Evolutionary conservation across 2,113 vertebrate genomes (phyloP).

Genomic region (Labeo rohita): DNA sequence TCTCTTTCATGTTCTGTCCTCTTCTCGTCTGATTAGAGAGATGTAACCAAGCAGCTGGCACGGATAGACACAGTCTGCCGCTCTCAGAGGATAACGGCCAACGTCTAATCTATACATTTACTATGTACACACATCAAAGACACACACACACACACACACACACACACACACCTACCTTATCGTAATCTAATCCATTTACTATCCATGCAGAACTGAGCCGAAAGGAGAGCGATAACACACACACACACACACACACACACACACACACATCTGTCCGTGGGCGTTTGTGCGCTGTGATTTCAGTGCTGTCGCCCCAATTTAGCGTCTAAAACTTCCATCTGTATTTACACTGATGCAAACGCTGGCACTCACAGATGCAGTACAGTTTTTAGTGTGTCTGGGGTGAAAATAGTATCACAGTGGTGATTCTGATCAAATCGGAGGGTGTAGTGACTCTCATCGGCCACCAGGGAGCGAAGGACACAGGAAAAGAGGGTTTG

Average conservation of each 20-base stretch:
- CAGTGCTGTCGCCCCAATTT: conserved; percentile 21
- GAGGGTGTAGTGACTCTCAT: conserved; percentile 2
- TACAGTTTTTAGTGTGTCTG: not conserved
- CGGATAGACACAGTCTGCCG: conserved; percentile 43
- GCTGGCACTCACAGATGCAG: not conserved
- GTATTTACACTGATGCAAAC: conserved; percentile 30
- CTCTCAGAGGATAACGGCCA: conserved; percentile 49
- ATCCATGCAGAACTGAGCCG: conserved; percentile 37
- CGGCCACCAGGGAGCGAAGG: conserved; percentile 42
- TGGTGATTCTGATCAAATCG: conserved; percentile 31
- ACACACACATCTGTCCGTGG: conserved; percentile 3
- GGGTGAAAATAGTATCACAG: conserved; percentile 5
- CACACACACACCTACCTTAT: conserved; percentile 32
- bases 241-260: not conserved
- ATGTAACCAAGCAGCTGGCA: conserved; percentile 56
- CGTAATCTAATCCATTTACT: conserved; percentile 44
- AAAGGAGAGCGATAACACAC: conserved; percentile 18
- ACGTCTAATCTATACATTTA: conserved; percentile 58
- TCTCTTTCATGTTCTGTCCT: conserved; percentile 58
- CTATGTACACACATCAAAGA: conserved; percentile 32
- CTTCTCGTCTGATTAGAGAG: conserved; percentile 56
- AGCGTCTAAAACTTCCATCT: conserved; percentile 49
- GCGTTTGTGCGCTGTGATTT: conserved; percentile 35
- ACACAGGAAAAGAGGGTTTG: not conserved
- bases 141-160: conserved; percentile 18